phyloP scores from a whole-genome alignment of 2,888 invertebrate genomes.

The Zaprionus obscuricornis region DNA sequence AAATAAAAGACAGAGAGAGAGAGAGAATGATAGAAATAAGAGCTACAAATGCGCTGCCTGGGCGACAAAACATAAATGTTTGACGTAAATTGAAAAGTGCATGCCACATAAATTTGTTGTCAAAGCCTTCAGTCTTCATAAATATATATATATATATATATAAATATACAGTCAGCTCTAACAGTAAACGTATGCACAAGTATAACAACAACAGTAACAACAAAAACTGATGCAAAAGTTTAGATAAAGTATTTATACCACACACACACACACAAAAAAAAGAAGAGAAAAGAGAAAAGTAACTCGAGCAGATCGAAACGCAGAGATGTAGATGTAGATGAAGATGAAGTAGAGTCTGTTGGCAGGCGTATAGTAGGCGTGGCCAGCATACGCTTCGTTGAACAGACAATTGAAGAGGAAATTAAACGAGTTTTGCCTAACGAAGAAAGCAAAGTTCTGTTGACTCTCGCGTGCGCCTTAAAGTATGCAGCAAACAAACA shows the following conservation, averaged over 20 bases:
- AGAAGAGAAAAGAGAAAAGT: slow-evolving; percentile 15
- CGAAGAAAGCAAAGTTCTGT: slow-evolving; percentile 71
- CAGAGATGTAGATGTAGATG: not conserved
- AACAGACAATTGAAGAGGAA: slow-evolving; percentile 71
- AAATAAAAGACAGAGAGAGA: slow-evolving; percentile 1
- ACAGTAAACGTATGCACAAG: slow-evolving; percentile 29
- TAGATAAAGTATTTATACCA: slow-evolving; percentile 53
- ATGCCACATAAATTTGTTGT: slow-evolving; percentile 38
- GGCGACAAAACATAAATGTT: slow-evolving; percentile 46
- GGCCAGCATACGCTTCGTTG: slow-evolving; percentile 46
- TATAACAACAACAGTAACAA: slow-evolving; percentile 36
- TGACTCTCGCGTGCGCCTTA: slow-evolving; percentile 63
- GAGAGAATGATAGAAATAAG: not conserved
- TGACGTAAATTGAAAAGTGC: slow-evolving; percentile 56
- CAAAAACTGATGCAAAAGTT: slow-evolving; percentile 56
- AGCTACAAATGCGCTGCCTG: not conserved
- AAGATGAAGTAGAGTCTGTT: too few species aligned
- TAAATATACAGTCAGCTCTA: slow-evolving; percentile 5
- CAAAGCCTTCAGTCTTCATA: too few species aligned
- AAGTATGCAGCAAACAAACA: slow-evolving; percentile 64
- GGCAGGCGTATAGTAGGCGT: too few species aligned
- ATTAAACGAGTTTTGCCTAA: slow-evolving; percentile 74
- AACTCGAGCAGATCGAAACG: not conserved
- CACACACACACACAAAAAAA: slow-evolving; percentile 17
- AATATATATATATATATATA: not conserved